Base-by-base conservation (phyloP, 1,140 invertebrate genomes). In the Camponotus vicinus region DNA sequence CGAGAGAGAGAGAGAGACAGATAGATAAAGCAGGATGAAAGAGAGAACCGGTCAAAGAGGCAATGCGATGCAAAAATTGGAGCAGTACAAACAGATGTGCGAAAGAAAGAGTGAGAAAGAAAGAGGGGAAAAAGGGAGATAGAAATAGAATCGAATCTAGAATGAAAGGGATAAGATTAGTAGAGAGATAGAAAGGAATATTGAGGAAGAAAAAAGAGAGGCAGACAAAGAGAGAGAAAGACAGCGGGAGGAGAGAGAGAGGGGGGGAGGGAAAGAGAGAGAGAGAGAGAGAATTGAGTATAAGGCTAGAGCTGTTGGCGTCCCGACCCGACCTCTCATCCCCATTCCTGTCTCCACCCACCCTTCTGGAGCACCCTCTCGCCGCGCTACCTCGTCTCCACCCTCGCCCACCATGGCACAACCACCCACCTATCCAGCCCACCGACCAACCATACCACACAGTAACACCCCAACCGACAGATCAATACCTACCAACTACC, bases 401-500 rank as follows among this genome's bases (percentile, higher is more conserved):
- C 37, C 89, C 86, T 85, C 90, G 86, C 90, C 88, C 82, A 89
- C 88, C 90, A 92, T 91, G 84, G 91, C 91, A 89, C 91, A 86
- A 88, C 92, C 89, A 89, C 89, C 86, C 89, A 92, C 86, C 90
- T 90, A 90, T 90, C 91, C 88, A 80, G 80, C 89, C 90, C 88
- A 91, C 88, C 89, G 88, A 92, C 89, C 82, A 86, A 90, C 87
- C 91, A 92, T 89, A 90, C 90, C 90, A 92, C 92, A 92, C 92
- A 89, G 92, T 93, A 93, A 93, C 93, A 92, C 92, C 90, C 91
- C 92, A 89, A 91, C 93, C 92, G 93, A 92, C 92, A 93, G 93
- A 94, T 94, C 93, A 94, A 94, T 94, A 94, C 93, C 90, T 90
- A 93, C 93, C 92, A 93, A 93, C 92, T 93, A 92, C 91, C 92